Percentiles rank a stretch among this genome's conserved stretches.
Conservation (phyloP, 2,797 vertebrate species). For the Gallinago solitaria region DNA sequence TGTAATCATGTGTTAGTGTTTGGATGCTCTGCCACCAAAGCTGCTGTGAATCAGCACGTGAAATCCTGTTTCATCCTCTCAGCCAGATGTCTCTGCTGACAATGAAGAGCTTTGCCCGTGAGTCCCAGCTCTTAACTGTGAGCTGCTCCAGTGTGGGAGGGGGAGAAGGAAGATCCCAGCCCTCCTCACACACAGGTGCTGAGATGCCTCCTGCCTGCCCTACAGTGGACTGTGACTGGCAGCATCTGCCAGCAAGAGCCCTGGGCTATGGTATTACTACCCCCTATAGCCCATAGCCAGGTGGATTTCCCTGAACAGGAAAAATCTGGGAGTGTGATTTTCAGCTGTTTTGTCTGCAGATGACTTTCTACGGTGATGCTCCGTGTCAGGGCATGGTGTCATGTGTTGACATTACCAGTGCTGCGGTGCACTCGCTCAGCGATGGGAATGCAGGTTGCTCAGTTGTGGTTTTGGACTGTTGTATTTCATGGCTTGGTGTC, state of each 20-base stretch:
- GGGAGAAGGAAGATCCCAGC: background rate
- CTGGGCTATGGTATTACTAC: background rate
- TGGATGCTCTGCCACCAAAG: background rate
- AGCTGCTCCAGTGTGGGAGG: background rate
- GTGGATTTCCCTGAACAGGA: background rate
- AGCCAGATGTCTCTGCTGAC: background rate
- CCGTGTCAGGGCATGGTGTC: accelerated
- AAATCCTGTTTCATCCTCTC: background rate
- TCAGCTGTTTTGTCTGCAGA: background rate
- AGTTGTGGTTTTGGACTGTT: background rate
- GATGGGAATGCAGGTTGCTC: background rate
- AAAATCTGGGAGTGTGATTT: background rate
- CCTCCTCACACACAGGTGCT: background rate
- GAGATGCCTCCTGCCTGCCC: background rate
- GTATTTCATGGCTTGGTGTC: background rate
- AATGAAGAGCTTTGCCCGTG: accelerated
- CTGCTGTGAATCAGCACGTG: background rate
- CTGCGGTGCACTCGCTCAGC: accelerated
- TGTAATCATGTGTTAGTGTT: background rate
- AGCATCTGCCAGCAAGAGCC: background rate
- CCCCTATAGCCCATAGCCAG: too few species aligned
- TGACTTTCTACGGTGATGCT: background rate
- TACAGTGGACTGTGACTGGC: background rate
- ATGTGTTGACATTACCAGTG: accelerated
- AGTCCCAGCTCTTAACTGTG: background rate